Base-by-base conservation (phyloP, 2,888 invertebrate species). In the Phania funesta region DNA sequence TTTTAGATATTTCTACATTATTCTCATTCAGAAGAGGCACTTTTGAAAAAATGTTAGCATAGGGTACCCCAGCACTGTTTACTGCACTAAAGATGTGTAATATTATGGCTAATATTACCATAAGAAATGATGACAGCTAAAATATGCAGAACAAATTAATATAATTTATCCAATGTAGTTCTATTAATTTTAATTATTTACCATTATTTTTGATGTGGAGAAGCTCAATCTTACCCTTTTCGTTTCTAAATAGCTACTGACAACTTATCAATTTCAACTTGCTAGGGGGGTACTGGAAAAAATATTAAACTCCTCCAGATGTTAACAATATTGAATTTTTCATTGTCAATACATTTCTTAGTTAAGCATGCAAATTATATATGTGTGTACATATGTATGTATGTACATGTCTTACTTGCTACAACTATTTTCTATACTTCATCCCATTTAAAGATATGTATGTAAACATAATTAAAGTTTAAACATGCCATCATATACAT, bases 111-210 rank as follows among this genome's bases (percentile, higher is more conserved):
- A 87, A 65, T 13, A 83, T 65, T 2, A 86, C 35, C 20, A 86
- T 38, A 62, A 87, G 80, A 7, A 76, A n/a, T 4, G 74, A 26
- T 9, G 82, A 79, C 4, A 86, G 18, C 88, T 87, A 52, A 29
- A 35, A 78, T 35, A 29, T 16, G 0, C 3, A 16, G 18, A 22
- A 24, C 11, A 46, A 54, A 44, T 35, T 1, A 16, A 16, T 41
- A 41, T 6, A 41, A 41, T 16, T 6, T 2, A 7, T 44, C 16
- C n/a, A 44, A 44, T 16, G 16, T 16, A 18, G 1, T n/a, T 16
- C 6, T 6, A 7, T 16, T 18, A 18, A 11, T 48, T 8, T 8
- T 26, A 18, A 52, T 48, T 18, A 70, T 26, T 81, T 65, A 79
- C 82, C 79, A 70, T 79, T 58, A 82, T 79, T 46, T 64, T 65